Evolutionary conservation across 64 coral and sea anemone genomes (phyloP).

Genomic region (Hydrozoanthus tunicans): DNA sequence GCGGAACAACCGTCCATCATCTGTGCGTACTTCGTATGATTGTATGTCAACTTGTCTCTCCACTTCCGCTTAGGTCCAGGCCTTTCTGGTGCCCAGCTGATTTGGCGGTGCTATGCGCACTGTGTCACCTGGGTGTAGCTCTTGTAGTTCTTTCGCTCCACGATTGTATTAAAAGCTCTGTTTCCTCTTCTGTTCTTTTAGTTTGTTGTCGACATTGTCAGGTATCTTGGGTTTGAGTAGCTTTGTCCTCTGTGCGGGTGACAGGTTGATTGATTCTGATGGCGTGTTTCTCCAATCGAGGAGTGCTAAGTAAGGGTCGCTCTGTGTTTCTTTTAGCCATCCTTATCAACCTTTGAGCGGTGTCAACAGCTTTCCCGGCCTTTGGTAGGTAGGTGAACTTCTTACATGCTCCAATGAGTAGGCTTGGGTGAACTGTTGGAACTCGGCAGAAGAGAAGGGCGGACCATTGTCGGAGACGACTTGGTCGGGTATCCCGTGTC

Average conservation of each 20-base stretch:
- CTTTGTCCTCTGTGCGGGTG: constrained; percentile 48
- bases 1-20: constrained; percentile 47
- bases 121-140: constrained; percentile 50
- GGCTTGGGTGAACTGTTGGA: background rate
- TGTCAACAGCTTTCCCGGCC: constrained; percentile 13
- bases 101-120: constrained; percentile 44
- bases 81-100: constrained; percentile 12
- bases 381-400: background rate
- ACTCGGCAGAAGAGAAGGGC: background rate
- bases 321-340: constrained; percentile 28
- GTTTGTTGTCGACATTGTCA: constrained; percentile 19
- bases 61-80: constrained; percentile 33
- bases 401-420: background rate
- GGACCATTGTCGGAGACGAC: constrained; percentile 7
- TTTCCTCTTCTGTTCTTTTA: constrained; percentile 36
- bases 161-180: constrained; percentile 57
- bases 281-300: constrained; percentile 57
- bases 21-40: constrained; percentile 57
- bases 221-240: constrained; percentile 53
- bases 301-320: constrained; percentile 55
- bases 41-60: constrained; percentile 24
- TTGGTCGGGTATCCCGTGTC: constrained; percentile 5
- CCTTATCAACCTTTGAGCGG: constrained; percentile 52
- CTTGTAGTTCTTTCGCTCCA: constrained; percentile 47
- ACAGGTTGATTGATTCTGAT: constrained; percentile 48